phyloP scores from a whole-genome alignment of 2,888 invertebrate genomes.

The Acrobasis consociella region DNA sequence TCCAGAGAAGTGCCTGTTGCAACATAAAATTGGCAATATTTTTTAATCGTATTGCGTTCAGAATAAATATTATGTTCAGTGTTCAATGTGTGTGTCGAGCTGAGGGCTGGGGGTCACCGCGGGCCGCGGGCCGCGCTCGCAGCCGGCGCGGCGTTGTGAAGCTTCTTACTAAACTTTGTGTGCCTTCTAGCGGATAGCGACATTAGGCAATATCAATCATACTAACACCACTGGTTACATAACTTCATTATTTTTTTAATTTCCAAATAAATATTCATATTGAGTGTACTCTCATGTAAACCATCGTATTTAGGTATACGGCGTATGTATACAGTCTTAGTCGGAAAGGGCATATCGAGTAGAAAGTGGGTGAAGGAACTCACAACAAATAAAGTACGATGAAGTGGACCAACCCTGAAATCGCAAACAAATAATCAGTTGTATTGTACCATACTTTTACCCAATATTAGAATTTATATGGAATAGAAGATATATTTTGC shows the following conservation, averaged over 20 bases:
- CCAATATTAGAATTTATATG: too few species aligned
- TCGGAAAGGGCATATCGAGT: too few species aligned
- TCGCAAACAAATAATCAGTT: too few species aligned
- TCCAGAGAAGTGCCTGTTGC: constrained; percentile 82
- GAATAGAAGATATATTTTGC: too few species aligned
- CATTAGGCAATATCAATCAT: constrained; percentile 74
- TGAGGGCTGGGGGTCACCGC: constrained; percentile 30
- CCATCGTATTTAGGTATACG: constrained; percentile 46
- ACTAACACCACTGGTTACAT: constrained; percentile 56
- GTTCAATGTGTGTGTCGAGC: constrained; percentile 55
- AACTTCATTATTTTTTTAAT: constrained; percentile 55
- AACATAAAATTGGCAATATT: constrained; percentile 81
- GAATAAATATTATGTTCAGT: constrained; percentile 65
- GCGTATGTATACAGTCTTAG: constrained; percentile 35
- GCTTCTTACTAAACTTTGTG: constrained; percentile 82
- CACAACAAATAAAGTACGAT: too few species aligned
- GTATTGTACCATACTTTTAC: too few species aligned
- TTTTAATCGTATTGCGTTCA: constrained; percentile 74
- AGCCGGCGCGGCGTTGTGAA: constrained; percentile 65
- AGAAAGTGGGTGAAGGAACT: too few species aligned
- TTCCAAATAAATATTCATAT: constrained; percentile 49
- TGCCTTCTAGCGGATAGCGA: constrained; percentile 82
- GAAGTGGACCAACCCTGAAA: too few species aligned
- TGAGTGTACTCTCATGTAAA: constrained; percentile 49
- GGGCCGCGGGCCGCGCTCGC: constrained; percentile 40